Base-by-base conservation (phyloP, 2,797 vertebrate genomes). In the Anabacerthia variegaticeps region DNA sequence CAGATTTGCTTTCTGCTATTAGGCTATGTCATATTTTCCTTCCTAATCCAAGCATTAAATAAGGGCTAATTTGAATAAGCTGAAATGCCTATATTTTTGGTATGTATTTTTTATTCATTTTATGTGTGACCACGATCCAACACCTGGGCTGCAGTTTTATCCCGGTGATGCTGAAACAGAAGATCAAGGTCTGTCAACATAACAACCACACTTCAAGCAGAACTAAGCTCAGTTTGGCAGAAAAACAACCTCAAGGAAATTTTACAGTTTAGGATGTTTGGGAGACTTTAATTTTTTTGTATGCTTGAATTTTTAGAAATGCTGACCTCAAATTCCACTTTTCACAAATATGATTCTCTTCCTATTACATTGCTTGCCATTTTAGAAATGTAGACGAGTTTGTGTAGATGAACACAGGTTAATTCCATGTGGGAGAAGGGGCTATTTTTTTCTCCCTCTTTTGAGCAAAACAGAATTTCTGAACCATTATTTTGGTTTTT, bases 361-460 rank as follows among this genome's bases (percentile, higher is more conserved):
- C 51, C 14, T 56, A 52, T 8, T 16, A 36, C 0, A 0, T 54
- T 46, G 4, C 5, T 83, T 85, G 13, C 7, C 11, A 27, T 68
- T 67, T 67, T 82, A 27, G 44, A 89, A 49, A 27, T 68, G 41
- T 23, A 39, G 19, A 63, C 63, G 41, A 11, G 22, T 76, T 73
- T 76, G 18, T 69, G 14, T 75, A 89, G 82, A 66, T 52, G 23
- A 69, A 23, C 5, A 51, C 6, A 39, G 1, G 0, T 39, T 61
- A 58, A 55, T 13, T 6, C 12, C 22, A 51, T 30, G 16, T 87
- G 28, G 21, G 22, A 58, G 48, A 66, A 39, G 21, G 17, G 3
- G 7, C 0, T 32, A 3, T 41, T 66, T 62, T 62, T 46, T 20
- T 10, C 15, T 39, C 6, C 28, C 20, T 43, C 14, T 68, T 39